Evolutionary conservation across 2,113 vertebrate species (phyloP).

Genomic region (Cygnus buccinator): DNA sequence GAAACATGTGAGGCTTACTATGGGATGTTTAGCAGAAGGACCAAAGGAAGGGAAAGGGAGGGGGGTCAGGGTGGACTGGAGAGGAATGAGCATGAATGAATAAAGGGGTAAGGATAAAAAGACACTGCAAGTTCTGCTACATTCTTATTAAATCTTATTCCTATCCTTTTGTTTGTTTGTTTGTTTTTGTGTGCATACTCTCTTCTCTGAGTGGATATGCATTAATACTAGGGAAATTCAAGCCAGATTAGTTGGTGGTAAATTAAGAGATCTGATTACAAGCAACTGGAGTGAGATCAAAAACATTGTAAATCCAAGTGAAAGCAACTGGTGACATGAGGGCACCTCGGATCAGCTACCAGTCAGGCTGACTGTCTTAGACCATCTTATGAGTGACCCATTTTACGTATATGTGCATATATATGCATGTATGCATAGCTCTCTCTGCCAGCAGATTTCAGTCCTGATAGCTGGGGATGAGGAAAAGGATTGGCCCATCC

Average conservation of each 20-base stretch:
- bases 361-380: not conserved
- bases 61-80: not conserved
- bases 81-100: not conserved
- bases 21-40: not conserved
- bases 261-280: not conserved
- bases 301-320: not conserved
- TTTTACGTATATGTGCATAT: not conserved
- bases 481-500: not conserved
- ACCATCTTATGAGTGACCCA: not conserved
- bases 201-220: not conserved
- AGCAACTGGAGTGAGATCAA: not conserved
- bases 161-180: not conserved
- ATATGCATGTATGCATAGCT: not conserved
- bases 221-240: not conserved
- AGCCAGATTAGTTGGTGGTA: not conserved
- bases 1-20: rapidly evolving
- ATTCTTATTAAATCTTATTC: not conserved
- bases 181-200: not conserved
- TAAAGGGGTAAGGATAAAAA: not conserved
- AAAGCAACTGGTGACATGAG: not conserved
- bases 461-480: not conserved
- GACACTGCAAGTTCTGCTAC: not conserved
- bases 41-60: not conserved
- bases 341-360: not conserved
- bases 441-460: not conserved